Evolutionary conservation across 2,797 vertebrate species (phyloP).

Genomic region (Ctenosaura bakeri): DNA sequence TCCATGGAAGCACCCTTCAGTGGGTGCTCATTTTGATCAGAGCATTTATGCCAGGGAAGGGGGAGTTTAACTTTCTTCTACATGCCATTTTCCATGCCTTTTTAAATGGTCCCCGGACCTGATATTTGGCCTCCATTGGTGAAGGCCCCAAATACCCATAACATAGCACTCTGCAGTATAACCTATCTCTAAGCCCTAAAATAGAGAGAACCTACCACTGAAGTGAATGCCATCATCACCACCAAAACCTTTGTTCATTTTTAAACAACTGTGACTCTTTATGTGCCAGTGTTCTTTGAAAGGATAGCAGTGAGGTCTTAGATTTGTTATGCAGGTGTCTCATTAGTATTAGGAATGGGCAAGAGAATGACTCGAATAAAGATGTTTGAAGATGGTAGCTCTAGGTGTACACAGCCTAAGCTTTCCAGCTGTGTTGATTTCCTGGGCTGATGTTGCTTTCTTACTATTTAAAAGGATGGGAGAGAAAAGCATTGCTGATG

Average conservation of each 20-base stretch:
- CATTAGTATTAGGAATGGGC: not conserved
- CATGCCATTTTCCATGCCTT: not conserved
- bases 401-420: slow-evolving; percentile 27
- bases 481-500: slow-evolving; percentile 44
- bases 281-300: not conserved
- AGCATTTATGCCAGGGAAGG: slow-evolving; percentile 13
- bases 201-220: no score
- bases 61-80: not conserved
- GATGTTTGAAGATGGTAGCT: not conserved
- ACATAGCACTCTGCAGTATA: not conserved
- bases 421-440: slow-evolving; percentile 53
- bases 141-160: no score
- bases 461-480: slow-evolving; percentile 23
- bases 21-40: slow-evolving; percentile 31
- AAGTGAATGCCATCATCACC: no score
- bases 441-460: slow-evolving; percentile 60
- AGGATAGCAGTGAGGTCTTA: not conserved
- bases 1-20: not conserved
- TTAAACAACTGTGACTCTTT: not conserved
- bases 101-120: not conserved
- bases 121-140: not conserved
- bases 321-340: not conserved
- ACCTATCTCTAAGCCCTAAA: not conserved
- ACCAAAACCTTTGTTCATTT: not conserved
- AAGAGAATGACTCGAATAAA: not conserved